These are phyloP conservation scores for Helicoverpa assulta DNA, from an alignment of 2,888 invertebrate species.

Conservation along the genomic window DNA sequence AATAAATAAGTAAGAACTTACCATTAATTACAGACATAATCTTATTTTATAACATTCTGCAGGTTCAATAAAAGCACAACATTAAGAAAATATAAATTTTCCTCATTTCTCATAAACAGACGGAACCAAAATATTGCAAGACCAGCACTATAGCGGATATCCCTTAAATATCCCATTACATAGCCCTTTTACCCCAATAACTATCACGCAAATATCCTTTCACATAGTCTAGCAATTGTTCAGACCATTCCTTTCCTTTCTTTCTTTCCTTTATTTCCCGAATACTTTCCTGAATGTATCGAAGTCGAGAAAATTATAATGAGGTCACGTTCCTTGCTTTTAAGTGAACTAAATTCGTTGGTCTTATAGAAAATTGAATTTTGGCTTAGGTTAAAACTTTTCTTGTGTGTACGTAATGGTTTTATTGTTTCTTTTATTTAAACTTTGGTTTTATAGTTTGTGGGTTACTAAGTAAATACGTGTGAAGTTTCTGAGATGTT, in stretches of 20 bases:
- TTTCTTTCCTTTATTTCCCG: conserved; percentile 17
- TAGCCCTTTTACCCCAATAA: conserved; percentile 36
- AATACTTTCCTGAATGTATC: conserved; percentile 50
- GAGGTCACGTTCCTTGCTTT: conserved; percentile 54
- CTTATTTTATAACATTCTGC: too few species aligned
- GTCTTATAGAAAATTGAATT: conserved; percentile 48
- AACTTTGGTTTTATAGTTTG: conserved; percentile 1
- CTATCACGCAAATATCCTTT: conserved; percentile 46
- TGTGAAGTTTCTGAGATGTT: too few species aligned
- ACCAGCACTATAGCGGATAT: conserved; percentile 7
- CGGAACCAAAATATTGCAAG: conserved; percentile 32
- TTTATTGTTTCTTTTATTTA: conserved; percentile 31
- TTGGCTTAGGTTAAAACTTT: conserved; percentile 44
- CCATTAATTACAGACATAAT: too few species aligned
- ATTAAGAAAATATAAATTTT: conserved; percentile 10
- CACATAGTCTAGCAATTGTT: conserved; percentile 42
- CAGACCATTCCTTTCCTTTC: conserved; percentile 29
- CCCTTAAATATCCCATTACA: conserved; percentile 31
- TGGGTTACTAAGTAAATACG: background rate
- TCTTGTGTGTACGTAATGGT: conserved; percentile 3
- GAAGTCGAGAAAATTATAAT: conserved; percentile 50
- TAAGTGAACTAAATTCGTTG: conserved; percentile 58
- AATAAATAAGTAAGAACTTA: too few species aligned
- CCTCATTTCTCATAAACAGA: background rate
- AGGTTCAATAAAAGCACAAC: too few species aligned